A percentile compares a stretch with the other conserved stretches of the same genome.
These are phyloP conservation scores for Subacronicta megacephala DNA, from an alignment of 2,888 invertebrate species.

Conservation along the genomic window DNA sequence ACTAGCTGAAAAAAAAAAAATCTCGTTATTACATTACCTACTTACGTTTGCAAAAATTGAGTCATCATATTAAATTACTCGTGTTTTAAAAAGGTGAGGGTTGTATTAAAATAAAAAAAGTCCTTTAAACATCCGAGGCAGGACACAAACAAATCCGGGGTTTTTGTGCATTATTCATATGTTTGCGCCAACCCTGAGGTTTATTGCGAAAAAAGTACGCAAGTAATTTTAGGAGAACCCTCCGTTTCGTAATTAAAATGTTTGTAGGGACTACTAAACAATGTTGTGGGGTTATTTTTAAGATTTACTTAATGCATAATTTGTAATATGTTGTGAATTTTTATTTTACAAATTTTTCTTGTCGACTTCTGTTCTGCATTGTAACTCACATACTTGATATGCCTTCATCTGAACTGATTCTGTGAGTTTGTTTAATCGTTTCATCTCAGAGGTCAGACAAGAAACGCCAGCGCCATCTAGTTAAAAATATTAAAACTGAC, in stretches of 20 bases:
- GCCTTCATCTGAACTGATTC: too few species aligned
- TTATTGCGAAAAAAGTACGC: constrained; percentile 48
- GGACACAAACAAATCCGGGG: constrained; percentile 47
- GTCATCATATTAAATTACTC: constrained; percentile 43
- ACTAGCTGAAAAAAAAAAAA: too few species aligned
- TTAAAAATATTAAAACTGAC: too few species aligned
- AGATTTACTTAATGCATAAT: constrained; percentile 22
- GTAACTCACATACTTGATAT: too few species aligned
- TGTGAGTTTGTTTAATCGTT: too few species aligned
- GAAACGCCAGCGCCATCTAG: too few species aligned
- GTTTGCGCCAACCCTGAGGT: constrained; percentile 49
- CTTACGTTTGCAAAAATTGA: constrained; percentile 14
- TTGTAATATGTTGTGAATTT: too few species aligned
- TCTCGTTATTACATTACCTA: too few species aligned
- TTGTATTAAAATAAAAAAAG: constrained; percentile 44
- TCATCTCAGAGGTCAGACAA: too few species aligned
- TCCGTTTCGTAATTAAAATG: constrained; percentile 51
- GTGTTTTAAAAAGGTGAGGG: constrained; percentile 36
- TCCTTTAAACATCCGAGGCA: constrained; percentile 43
- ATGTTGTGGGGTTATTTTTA: constrained; percentile 25
- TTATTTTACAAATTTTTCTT: too few species aligned
- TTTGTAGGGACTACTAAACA: constrained; percentile 51
- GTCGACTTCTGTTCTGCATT: too few species aligned
- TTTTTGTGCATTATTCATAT: constrained; percentile 61
- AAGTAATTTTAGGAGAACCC: constrained; percentile 29